Percentiles rank a stretch among this genome's conserved stretches.
Conservation (phyloP, 1,140 invertebrate genomes). For the Brachionus plicatilis region DNA sequence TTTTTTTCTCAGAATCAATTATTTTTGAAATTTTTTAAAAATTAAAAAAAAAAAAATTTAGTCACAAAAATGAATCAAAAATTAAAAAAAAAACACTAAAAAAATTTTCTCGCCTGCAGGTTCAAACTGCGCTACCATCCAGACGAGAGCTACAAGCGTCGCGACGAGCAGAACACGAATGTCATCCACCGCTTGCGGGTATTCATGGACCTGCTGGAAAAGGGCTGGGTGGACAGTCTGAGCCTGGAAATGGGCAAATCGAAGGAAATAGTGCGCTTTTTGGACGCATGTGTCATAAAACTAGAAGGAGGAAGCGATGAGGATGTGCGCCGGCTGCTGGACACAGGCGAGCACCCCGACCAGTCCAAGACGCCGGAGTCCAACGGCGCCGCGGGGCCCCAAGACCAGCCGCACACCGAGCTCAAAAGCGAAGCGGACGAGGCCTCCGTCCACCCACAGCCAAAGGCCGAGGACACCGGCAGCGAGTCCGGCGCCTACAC, state of each 20-base stretch:
- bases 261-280: constrained; percentile 74
- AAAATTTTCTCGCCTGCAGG: not conserved
- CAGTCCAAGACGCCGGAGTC: not conserved
- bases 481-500: not conserved
- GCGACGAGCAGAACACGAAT: constrained; percentile 74
- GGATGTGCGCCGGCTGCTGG: constrained; percentile 65
- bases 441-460: not conserved
- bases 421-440: not conserved
- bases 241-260: constrained; percentile 79
- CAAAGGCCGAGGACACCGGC: not conserved
- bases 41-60: not conserved
- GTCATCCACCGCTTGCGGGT: constrained; percentile 82
- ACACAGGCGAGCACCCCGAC: not conserved
- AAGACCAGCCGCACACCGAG: not conserved
- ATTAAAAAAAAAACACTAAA: not conserved
- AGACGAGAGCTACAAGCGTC: constrained; percentile 63
- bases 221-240: constrained; percentile 68
- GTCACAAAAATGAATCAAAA: not conserved
- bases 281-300: constrained; percentile 88
- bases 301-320: constrained; percentile 93
- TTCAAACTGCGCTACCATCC: constrained; percentile 42
- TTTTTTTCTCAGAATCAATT: too few species aligned
- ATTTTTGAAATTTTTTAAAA: too few species aligned
- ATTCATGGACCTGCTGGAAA: constrained; percentile 76
- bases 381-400: not conserved